Evolutionary conservation across 2,797 vertebrate species (phyloP).

Genomic region (Pipistrellus pipistrellus): DNA sequence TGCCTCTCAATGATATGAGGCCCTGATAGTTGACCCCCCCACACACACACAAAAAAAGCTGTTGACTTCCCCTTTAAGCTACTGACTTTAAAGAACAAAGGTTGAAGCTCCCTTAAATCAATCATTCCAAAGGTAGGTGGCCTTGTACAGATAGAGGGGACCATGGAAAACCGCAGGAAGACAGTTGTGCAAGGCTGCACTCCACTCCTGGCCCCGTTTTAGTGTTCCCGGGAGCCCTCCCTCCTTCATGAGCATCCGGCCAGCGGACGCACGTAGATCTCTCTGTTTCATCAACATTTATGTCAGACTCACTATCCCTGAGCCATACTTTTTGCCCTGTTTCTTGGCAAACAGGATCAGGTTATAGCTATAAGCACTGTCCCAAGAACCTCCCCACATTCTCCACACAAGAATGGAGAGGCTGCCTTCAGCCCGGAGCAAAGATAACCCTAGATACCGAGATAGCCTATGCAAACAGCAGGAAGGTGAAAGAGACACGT

Average conservation of each 20-base stretch:
- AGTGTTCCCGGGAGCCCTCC: background rate
- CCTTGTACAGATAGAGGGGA: slow-evolving; percentile 82
- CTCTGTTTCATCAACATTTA: slow-evolving; percentile 27
- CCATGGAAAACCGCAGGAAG: slow-evolving; percentile 84
- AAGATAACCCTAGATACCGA: slow-evolving; percentile 71
- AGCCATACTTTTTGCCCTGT: slow-evolving; percentile 69
- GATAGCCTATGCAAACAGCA: slow-evolving; percentile 79
- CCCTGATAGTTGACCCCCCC: slow-evolving; percentile 35
- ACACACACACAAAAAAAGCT: background rate
- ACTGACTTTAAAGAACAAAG: slow-evolving; percentile 85
- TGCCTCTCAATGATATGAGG: slow-evolving; percentile 36
- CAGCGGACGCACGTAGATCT: background rate
- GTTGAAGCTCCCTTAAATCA: slow-evolving; percentile 84
- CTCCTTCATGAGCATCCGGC: background rate
- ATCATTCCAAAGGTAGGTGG: slow-evolving; percentile 85
- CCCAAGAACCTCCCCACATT: slow-evolving; percentile 64
- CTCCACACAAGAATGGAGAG: slow-evolving; percentile 69
- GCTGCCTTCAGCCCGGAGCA: slow-evolving; percentile 77
- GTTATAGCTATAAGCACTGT: slow-evolving; percentile 57
- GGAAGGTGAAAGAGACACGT: slow-evolving; percentile 53
- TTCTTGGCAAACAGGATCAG: slow-evolving; percentile 66
- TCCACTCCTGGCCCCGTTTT: background rate
- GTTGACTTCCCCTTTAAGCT: slow-evolving; percentile 74
- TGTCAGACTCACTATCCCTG: background rate
- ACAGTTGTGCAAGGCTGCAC: slow-evolving; percentile 77